Conservation (phyloP, 2,888 invertebrate genomes). For the Hydrotaea diabolus region DNA sequence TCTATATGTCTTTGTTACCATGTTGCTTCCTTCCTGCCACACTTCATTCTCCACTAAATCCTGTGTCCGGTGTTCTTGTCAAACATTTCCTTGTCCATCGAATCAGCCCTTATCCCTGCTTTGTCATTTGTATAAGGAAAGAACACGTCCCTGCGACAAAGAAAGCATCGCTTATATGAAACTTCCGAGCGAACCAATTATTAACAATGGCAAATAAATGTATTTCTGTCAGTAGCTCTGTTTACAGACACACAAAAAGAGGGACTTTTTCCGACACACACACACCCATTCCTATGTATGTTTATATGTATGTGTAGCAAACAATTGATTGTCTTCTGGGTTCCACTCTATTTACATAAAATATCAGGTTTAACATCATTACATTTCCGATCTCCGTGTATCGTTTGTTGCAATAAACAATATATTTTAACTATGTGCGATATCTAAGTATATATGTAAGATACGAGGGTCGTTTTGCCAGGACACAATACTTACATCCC, state of each 20-base stretch:
- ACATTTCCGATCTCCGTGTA: not conserved
- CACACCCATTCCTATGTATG: not conserved
- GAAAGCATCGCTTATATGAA: not conserved
- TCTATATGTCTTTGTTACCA: too few relatives aligned
- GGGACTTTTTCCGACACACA: not conserved
- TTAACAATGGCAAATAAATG: constrained; percentile 2
- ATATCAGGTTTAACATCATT: not conserved
- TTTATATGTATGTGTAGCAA: not conserved
- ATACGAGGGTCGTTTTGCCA: not conserved
- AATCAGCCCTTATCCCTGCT: too few relatives aligned
- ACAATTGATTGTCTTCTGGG: constrained; percentile 2
- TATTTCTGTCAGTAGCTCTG: not conserved
- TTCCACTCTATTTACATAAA: constrained; percentile 7
- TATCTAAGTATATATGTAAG: not conserved
- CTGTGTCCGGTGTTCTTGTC: too few relatives aligned
- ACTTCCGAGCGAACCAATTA: not conserved
- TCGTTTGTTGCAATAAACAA: not conserved
- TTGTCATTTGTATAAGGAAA: too few relatives aligned
- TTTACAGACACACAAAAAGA: not conserved
- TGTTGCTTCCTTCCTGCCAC: too few relatives aligned
- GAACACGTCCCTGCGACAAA: not conserved
- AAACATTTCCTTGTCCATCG: too few relatives aligned
- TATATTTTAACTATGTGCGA: constrained; percentile 8
- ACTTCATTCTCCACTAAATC: too few relatives aligned
- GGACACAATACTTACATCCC: too few relatives aligned